Evolutionary conservation across 37 sponge, comb jelly and placozoan genomes (phyloP).

Genomic region (Mnemiopsis leidyi): DNA sequence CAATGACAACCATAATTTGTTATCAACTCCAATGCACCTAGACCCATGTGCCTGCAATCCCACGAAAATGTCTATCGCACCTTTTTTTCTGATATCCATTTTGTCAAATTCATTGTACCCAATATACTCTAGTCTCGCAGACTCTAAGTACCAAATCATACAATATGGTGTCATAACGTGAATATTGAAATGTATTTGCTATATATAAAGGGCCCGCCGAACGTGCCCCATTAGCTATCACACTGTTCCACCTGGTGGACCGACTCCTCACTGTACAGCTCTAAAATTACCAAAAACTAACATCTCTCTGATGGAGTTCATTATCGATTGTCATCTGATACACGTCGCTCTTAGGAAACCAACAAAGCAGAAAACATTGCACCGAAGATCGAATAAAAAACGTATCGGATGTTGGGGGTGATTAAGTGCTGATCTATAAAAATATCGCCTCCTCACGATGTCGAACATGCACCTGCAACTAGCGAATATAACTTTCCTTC

Average conservation of each 20-base stretch:
- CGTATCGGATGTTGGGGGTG: neutral
- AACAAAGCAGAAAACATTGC: neutral
- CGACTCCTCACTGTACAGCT: too few relatives aligned
- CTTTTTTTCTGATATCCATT: too few relatives aligned
- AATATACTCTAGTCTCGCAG: too few relatives aligned
- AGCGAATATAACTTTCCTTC: neutral
- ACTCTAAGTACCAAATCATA: too few relatives aligned
- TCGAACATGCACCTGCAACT: neutral
- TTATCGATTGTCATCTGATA: neutral
- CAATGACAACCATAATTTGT: too few relatives aligned
- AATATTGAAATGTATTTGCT: neutral
- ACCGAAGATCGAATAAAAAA: neutral
- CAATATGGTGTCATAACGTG: neutral
- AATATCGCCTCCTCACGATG: neutral
- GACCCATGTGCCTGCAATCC: too few relatives aligned
- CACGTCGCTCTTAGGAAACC: neutral
- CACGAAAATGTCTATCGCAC: too few relatives aligned
- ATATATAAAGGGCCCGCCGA: too few relatives aligned
- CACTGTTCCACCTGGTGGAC: too few relatives aligned
- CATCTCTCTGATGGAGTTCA: neutral
- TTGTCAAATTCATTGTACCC: too few relatives aligned
- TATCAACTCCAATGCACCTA: too few relatives aligned
- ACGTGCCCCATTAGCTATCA: too few relatives aligned
- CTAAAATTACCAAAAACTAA: neutral
- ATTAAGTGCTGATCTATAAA: neutral